A percentile compares a stretch with the other conserved stretches of the same genome.
Conservation (phyloP, 2,888 invertebrate species). For the Coleophora deauratella region DNA sequence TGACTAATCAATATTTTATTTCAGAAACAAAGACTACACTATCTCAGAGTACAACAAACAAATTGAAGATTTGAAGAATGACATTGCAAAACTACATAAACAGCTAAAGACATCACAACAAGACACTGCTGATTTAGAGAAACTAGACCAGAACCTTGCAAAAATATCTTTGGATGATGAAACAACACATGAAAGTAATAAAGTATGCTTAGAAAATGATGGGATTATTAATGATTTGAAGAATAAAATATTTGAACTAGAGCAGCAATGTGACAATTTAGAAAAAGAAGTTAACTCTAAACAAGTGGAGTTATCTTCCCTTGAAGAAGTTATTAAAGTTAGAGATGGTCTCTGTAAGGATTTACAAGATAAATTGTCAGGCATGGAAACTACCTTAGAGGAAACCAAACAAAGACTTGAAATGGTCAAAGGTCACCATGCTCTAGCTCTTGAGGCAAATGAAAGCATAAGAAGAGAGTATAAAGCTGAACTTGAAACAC, state of each 20-base stretch:
- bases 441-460: slow-evolving; percentile 63
- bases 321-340: slow-evolving; percentile 59
- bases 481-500: slow-evolving; percentile 56
- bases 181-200: slow-evolving; percentile 7
- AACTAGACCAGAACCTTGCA: slow-evolving; percentile 29
- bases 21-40: slow-evolving; percentile 60
- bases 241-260: slow-evolving; percentile 37
- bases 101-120: slow-evolving; percentile 24
- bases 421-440: slow-evolving; percentile 69
- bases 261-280: slow-evolving; percentile 47
- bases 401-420: slow-evolving; percentile 61
- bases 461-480: slow-evolving; percentile 67
- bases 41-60: slow-evolving; percentile 57
- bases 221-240: slow-evolving; percentile 31
- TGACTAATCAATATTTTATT: too few species aligned
- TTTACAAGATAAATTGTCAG: slow-evolving; percentile 55
- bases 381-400: slow-evolving; percentile 43
- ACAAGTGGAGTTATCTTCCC: slow-evolving; percentile 53
- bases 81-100: slow-evolving; percentile 40
- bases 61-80: slow-evolving; percentile 57
- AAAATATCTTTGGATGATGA: slow-evolving; percentile 21
- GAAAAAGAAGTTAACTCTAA: slow-evolving; percentile 55
- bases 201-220: slow-evolving; percentile 7
- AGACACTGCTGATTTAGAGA: slow-evolving; percentile 26
- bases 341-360: slow-evolving; percentile 62